phyloP scores from a whole-genome alignment of 1,140 invertebrate species.

The Lamellibrachia luymesi region DNA sequence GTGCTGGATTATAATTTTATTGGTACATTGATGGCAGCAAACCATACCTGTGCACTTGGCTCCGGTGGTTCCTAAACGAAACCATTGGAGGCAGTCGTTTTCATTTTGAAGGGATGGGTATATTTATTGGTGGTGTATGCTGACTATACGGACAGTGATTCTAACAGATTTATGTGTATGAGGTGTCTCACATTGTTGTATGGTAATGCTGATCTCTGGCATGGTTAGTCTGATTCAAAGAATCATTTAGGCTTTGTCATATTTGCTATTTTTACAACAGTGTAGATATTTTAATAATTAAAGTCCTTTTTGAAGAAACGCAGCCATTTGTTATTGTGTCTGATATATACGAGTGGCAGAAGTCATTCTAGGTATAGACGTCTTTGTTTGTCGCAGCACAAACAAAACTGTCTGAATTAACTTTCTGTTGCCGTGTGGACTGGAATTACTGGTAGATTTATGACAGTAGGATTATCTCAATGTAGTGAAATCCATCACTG shows the following conservation, averaged over 20 bases:
- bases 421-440: too few relatives aligned
- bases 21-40: neutral
- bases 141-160: neutral
- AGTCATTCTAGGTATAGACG: neutral
- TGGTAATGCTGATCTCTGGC: neutral
- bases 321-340: neutral
- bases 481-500: too few relatives aligned
- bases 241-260: slow-evolving; percentile 1
- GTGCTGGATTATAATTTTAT: neutral
- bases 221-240: slow-evolving; percentile 5
- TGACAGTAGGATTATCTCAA: too few relatives aligned
- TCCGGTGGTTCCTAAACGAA: neutral
- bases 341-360: neutral
- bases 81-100: neutral
- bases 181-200: neutral
- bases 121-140: neutral
- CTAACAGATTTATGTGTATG: neutral
- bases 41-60: neutral
- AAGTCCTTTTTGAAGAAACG: neutral
- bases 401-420: too few relatives aligned
- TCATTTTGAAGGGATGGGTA: neutral
- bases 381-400: too few relatives aligned
- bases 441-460: too few relatives aligned
- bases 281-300: slow-evolving; percentile 6
- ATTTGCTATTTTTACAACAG: slow-evolving; percentile 5